Evolutionary conservation across 2,113 vertebrate species (phyloP).

Genomic region (Thalassoma bifasciatum): DNA sequence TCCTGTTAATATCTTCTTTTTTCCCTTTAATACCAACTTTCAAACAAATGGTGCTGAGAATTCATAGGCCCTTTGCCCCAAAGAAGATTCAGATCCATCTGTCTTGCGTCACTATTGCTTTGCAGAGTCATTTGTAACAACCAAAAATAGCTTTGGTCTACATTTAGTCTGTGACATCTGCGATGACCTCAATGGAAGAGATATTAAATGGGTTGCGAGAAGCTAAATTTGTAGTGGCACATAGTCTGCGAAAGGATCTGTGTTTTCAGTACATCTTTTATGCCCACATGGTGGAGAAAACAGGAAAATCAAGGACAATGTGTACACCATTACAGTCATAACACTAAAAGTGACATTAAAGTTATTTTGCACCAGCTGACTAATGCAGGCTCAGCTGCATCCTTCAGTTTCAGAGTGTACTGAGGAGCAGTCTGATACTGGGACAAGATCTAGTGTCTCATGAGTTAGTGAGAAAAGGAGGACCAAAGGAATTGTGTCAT

Average conservation of each 20-base stretch:
- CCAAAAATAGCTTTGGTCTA: constrained; percentile 75
- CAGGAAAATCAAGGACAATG: background rate
- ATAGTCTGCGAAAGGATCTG: constrained; percentile 31
- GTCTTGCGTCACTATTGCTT: constrained; percentile 57
- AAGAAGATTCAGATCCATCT: constrained; percentile 51
- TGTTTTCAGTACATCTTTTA: constrained; percentile 37
- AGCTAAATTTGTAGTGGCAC: constrained; percentile 53
- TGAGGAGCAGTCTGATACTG: background rate
- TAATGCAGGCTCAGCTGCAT: background rate
- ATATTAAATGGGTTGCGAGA: constrained; percentile 65
- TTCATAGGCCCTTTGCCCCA: constrained; percentile 30
- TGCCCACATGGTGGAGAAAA: background rate
- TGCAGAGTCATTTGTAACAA: constrained; percentile 72
- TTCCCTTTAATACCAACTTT: constrained; percentile 2
- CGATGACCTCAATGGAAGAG: constrained; percentile 67
- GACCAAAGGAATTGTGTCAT: constrained; percentile 15
- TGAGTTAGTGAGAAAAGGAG: background rate
- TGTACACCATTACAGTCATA: background rate
- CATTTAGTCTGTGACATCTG: constrained; percentile 75
- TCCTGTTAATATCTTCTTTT: background rate
- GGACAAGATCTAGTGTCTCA: constrained; percentile 1
- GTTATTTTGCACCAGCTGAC: background rate
- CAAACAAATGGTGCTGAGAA: constrained; percentile 38
- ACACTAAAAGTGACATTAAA: background rate
- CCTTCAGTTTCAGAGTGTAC: background rate